Evolutionary conservation across 2,797 vertebrate species (phyloP).

Genomic region (Hippocampus kuda): DNA sequence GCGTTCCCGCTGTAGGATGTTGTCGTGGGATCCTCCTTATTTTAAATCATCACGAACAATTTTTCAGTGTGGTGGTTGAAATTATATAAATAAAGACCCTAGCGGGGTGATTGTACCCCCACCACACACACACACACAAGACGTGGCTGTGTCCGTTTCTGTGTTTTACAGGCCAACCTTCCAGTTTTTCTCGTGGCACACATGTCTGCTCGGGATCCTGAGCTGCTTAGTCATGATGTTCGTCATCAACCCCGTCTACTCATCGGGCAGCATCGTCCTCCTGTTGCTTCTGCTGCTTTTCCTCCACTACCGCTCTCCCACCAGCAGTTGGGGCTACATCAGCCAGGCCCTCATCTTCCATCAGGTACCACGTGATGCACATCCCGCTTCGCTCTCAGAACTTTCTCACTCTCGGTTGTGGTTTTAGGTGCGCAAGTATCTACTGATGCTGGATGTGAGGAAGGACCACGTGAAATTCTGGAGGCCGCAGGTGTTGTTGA

Average conservation of each 20-base stretch:
- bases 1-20: background rate
- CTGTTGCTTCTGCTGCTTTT: conserved; percentile 78
- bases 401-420: background rate
- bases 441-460: conserved; percentile 89
- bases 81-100: too few species aligned
- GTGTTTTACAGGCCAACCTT: conserved; percentile 72
- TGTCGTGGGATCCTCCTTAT: background rate
- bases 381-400: background rate
- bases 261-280: conserved; percentile 79
- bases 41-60: background rate
- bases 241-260: conserved; percentile 81
- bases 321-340: conserved; percentile 91
- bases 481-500: conserved; percentile 89
- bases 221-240: conserved; percentile 94
- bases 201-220: conserved; percentile 79
- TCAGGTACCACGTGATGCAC: conserved; percentile 60
- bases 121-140: too few species aligned
- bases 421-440: conserved; percentile 86
- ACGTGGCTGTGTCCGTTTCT: background rate
- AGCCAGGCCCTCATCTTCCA: conserved; percentile 93
- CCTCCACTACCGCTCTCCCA: conserved; percentile 80
- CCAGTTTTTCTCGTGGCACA: conserved; percentile 86
- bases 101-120: too few species aligned
- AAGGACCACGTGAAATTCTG: conserved; percentile 99
- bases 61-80: background rate